Evolutionary conservation across 2,888 invertebrate species (phyloP), one percentile per base, ranked within the genome.

Genomic region (Diarsia dahlii): DNA sequence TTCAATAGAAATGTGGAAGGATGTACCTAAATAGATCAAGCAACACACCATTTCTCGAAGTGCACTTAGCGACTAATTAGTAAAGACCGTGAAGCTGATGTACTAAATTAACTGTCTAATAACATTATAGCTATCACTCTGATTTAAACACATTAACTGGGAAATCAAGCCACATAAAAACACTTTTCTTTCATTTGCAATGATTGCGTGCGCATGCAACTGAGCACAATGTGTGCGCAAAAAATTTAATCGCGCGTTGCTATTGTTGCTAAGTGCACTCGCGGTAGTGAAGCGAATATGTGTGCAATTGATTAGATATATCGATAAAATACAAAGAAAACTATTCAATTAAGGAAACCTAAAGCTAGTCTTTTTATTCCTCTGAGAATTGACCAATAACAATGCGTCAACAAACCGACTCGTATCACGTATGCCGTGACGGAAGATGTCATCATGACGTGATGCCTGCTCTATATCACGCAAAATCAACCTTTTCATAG

Each of bases 111-210:
- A 64, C n/a, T 58, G 28, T 48, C 34, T 23, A 23, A 58, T 52
- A 13, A n/a, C 54, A 54, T 45, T 34, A 50, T 10, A n/a, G 13
- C 12, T 3, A 46, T 70, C 18, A 45, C 28, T 39, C 8, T 58
- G 28, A 13, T 45, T 45, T 18, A n/a, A 34, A 69, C 6, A 62
- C 60, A 62, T 62, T 34, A 70, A 23, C 46, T 62, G 46, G 23
- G 23, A 46, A 79, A 71, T 1, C 28, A 10, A 52, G 23, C 15
- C 4, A 39, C 9, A 28, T 45, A n/a, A 45, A 65, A 62, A 70
- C 78, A 45, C 13, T 34, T 45, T 79, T 63, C 28, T 13, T 63
- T 79, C 13, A 71, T 71, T 79, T 79, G 64, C 63, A 54, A 56
- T 71, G 28, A 50, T 71, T 79, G 79, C 76, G 62, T 71, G 71